A percentile compares a stretch with the other conserved stretches of the same genome.
phyloP scores from a whole-genome alignment of 2,888 invertebrate species.

The Yponomeuta plumbellus region DNA sequence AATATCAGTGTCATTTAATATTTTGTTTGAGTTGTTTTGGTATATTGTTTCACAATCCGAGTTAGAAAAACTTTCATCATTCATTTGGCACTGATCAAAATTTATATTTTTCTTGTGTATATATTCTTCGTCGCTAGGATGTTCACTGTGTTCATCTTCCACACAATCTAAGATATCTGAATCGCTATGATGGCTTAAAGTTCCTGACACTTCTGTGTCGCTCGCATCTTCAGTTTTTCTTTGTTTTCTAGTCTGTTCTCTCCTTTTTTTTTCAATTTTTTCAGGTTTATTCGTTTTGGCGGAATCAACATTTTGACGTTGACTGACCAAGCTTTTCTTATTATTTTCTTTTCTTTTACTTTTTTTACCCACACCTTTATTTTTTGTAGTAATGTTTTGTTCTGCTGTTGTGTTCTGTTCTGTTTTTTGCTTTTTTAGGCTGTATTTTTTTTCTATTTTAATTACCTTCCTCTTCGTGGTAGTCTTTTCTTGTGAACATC shows the following conservation, averaged over 20 bases:
- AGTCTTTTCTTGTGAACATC: not conserved
- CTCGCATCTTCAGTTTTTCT: not conserved
- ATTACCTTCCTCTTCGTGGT: not conserved
- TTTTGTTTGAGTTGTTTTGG: not conserved
- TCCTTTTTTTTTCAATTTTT: not conserved
- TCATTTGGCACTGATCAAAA: conserved; percentile 1
- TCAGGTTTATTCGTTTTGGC: not conserved
- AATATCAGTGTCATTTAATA: conserved; percentile 2
- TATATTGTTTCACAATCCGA: not conserved
- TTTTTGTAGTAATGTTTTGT: not conserved
- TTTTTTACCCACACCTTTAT: not conserved
- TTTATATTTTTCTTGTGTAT: conserved; percentile 4
- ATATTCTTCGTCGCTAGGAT: conserved; percentile 1
- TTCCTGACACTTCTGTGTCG: not conserved
- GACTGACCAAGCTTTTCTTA: not conserved
- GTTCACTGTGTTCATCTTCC: not conserved
- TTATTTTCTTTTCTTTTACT: conserved; percentile 1
- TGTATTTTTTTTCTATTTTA: not conserved
- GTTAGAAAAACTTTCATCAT: conserved; percentile 1
- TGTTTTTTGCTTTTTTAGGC: conserved; percentile 1
- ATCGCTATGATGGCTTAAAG: not conserved
- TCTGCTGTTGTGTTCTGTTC: not conserved
- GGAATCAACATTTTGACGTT: conserved; percentile 1
- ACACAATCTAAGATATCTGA: not conserved
- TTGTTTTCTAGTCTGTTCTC: not conserved